phyloP scores from a whole-genome alignment of 2,113 vertebrate species.

The Crotalus viridis region DNA sequence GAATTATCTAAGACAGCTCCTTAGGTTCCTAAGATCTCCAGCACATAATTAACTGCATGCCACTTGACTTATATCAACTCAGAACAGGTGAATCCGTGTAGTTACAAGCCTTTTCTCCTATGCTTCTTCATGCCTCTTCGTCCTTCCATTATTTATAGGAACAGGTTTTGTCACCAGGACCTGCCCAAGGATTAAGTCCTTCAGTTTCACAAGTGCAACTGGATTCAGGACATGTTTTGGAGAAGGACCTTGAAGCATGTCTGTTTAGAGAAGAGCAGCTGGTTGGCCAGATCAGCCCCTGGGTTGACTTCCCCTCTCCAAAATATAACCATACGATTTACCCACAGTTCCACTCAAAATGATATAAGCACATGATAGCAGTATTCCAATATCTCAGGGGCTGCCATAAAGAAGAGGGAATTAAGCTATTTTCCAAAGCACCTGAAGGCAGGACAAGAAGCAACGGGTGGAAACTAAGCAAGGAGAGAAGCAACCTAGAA shows the following conservation, averaged over 20 bases:
- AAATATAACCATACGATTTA: background rate
- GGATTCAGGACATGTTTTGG: background rate
- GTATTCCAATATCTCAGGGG: too few species aligned
- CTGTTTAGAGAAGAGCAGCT: background rate
- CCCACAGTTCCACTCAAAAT: background rate
- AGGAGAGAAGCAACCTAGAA: too few species aligned
- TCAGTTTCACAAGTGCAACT: background rate
- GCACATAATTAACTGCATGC: background rate
- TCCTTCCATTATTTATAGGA: background rate
- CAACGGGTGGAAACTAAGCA: too few species aligned
- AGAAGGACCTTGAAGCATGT: too few species aligned
- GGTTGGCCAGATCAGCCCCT: background rate
- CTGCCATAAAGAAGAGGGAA: too few species aligned
- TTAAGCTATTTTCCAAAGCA: too few species aligned
- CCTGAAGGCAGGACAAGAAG: too few species aligned
- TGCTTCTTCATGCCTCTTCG: background rate
- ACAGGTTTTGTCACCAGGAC: too few species aligned
- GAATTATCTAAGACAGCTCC: background rate
- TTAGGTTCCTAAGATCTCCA: background rate
- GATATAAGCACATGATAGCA: background rate
- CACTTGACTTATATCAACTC: background rate
- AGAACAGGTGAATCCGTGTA: background rate
- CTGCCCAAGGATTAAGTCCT: background rate
- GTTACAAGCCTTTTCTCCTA: background rate
- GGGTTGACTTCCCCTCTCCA: background rate